phyloP scores from a whole-genome alignment of 2,888 invertebrate species.

The Hermaeophaga mercurialis region DNA sequence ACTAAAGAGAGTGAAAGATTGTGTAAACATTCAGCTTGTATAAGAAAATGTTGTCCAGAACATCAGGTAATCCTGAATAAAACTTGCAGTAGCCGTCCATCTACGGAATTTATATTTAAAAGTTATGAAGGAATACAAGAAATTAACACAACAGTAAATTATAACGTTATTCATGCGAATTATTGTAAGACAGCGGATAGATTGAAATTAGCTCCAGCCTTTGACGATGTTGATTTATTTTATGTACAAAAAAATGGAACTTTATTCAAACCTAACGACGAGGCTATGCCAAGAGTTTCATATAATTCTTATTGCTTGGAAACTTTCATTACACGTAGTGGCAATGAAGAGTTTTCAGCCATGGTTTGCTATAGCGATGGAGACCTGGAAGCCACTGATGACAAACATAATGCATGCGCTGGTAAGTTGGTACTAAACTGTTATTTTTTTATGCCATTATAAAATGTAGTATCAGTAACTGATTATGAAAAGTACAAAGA shows the following conservation, averaged over 20 bases:
- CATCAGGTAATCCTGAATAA: conserved; percentile 28
- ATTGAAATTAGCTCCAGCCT: conserved; percentile 28
- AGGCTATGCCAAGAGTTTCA: conserved; percentile 16
- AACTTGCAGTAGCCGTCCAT: conserved; percentile 24
- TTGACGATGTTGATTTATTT: conserved; percentile 24
- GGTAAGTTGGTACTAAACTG: conserved; percentile 11
- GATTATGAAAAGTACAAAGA: no score
- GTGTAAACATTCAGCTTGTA: conserved; percentile 27
- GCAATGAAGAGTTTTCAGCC: conserved; percentile 21
- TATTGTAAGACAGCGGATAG: conserved; percentile 26
- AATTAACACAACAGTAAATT: conserved; percentile 20
- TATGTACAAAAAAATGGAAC: conserved; percentile 38
- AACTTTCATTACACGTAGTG: conserved; percentile 7
- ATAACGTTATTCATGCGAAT: conserved; percentile 34
- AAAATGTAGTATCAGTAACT: no score
- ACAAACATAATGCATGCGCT: conserved; percentile 1
- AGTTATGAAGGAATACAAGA: conserved; percentile 31
- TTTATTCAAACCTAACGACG: conserved; percentile 33
- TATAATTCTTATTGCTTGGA: conserved; percentile 37
- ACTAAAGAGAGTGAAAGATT: conserved; percentile 27
- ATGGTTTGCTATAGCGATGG: conserved; percentile 28
- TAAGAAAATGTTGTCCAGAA: conserved; percentile 41
- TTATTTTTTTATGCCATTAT: neutral
- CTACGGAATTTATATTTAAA: conserved; percentile 27
- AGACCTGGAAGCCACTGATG: conserved; percentile 8